A percentile compares a stretch with the other conserved stretches of the same genome.
These are phyloP conservation scores for Proteles cristata DNA, from an alignment of 2,113 vertebrate genomes.

Conservation along the genomic window DNA sequence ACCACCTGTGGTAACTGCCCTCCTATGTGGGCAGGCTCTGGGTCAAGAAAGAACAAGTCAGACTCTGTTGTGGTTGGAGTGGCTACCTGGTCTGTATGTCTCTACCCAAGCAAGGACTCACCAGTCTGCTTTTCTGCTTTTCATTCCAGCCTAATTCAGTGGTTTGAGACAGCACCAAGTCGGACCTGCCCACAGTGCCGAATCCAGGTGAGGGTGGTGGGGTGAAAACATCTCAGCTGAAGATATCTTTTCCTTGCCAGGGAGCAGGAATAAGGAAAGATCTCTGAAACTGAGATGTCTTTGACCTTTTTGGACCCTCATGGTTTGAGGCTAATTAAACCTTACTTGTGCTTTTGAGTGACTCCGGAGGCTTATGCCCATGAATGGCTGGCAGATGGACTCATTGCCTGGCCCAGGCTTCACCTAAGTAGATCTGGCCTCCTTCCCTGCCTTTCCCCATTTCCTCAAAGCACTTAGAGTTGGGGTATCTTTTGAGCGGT, in stretches of 20 bases:
- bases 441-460: conserved; percentile 73
- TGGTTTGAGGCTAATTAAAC: not conserved
- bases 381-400: not conserved
- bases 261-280: not conserved
- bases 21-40: not conserved
- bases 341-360: not conserved
- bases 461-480: conserved; percentile 73
- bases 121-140: conserved; percentile 22
- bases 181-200: conserved; percentile 96
- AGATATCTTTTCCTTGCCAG: not conserved
- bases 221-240: not conserved
- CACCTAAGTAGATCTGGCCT: conserved; percentile 56
- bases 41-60: not conserved
- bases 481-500: conserved; percentile 77
- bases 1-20: not conserved
- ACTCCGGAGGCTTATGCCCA: not conserved
- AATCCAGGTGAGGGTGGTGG: conserved; percentile 89
- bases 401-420: not conserved
- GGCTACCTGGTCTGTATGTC: not conserved
- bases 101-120: not conserved
- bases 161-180: conserved; percentile 95
- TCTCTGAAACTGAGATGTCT: not conserved
- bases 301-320: not conserved
- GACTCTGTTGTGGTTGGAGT: not conserved
- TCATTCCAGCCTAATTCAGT: conserved; percentile 91